A percentile compares a stretch with the other conserved stretches of the same genome.
Conservation (phyloP, 2,888 invertebrate species). For the Andrena bucephala region DNA sequence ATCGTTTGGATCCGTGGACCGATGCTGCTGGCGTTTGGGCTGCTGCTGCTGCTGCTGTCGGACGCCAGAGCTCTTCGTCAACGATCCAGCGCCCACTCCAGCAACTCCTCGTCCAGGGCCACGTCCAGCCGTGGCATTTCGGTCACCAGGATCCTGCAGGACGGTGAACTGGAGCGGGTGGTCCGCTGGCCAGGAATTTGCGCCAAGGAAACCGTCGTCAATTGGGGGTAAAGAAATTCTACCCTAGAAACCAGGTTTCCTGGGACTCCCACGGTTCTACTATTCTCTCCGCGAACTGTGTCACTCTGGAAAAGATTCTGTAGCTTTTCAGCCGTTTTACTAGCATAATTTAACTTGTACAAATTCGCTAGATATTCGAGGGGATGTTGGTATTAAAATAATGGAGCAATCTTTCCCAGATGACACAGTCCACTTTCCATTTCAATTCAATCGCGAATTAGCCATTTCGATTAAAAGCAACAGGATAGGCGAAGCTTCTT, state of each 20-base stretch:
- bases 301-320: not conserved
- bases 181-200: slow-evolving; percentile 79
- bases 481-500: too few relatives aligned
- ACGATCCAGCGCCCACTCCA: slow-evolving; percentile 55
- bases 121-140: slow-evolving; percentile 86
- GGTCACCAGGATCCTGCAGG: slow-evolving; percentile 88
- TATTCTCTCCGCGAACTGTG: not conserved
- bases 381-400: not conserved
- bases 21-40: slow-evolving; percentile 75
- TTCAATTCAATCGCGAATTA: too few relatives aligned
- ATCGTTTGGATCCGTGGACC: slow-evolving; percentile 68
- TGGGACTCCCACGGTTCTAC: not conserved
- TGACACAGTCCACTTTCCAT: too few relatives aligned
- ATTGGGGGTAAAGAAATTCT: slow-evolving; percentile 78
- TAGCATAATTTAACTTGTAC: not conserved
- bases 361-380: not conserved
- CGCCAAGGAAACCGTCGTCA: slow-evolving; percentile 79
- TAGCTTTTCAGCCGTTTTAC: not conserved
- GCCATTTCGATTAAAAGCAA: too few relatives aligned
- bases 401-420: not conserved
- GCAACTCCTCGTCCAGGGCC: slow-evolving; percentile 57
- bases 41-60: slow-evolving; percentile 74
- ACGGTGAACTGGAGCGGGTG: slow-evolving; percentile 89
- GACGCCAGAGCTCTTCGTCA: slow-evolving; percentile 71
- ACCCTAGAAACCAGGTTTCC: not conserved